Conservation (phyloP, 2,113 vertebrate genomes). For the Piaya cayana region DNA sequence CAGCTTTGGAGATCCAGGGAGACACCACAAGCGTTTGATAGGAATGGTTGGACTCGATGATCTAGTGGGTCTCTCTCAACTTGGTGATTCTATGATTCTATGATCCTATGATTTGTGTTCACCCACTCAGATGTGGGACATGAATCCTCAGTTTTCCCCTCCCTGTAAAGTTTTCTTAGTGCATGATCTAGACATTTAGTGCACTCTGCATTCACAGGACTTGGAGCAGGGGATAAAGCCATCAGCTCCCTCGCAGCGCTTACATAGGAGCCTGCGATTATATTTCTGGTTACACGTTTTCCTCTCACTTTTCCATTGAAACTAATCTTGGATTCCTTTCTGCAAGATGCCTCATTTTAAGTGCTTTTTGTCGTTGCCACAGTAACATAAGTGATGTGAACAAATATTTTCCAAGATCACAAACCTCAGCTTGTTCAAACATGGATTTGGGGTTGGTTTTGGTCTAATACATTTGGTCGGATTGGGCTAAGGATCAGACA, state of each 20-base stretch:
- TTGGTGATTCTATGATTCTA: no score
- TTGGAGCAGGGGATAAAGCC: background rate
- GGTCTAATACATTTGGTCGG: background rate
- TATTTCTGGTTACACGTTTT: background rate
- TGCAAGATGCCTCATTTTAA: background rate
- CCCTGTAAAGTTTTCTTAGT: background rate
- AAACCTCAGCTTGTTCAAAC: background rate
- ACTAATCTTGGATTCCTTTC: background rate
- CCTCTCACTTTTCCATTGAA: background rate
- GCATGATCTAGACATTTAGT: fast-evolving
- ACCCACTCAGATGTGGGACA: background rate
- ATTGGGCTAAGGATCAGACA: background rate
- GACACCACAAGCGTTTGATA: fast-evolving
- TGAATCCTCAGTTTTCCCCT: background rate
- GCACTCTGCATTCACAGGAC: background rate
- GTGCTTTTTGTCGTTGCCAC: background rate
- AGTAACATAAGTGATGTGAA: background rate
- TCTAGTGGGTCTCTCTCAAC: no score
- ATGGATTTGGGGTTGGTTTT: background rate
- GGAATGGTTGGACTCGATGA: no score
- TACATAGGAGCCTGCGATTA: background rate
- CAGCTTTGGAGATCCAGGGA: fast-evolving
- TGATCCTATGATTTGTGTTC: no score
- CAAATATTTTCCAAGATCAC: background rate
- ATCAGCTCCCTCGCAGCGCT: background rate